These are phyloP conservation scores for Planococcus citri DNA, from an alignment of 1,140 invertebrate species.

Conservation along the genomic window DNA sequence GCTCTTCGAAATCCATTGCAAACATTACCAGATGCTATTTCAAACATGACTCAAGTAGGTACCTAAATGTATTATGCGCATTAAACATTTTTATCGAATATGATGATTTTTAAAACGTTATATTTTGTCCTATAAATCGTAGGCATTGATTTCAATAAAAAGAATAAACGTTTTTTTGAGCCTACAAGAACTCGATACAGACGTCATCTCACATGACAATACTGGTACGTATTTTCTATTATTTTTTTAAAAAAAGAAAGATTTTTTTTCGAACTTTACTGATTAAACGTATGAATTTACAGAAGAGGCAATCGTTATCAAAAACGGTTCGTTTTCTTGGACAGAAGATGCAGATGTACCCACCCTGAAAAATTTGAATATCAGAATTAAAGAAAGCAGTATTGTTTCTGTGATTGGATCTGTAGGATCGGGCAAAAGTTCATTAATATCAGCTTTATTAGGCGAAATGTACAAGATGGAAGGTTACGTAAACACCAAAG, in stretches of 20 bases:
- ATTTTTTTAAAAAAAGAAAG: too few relatives aligned
- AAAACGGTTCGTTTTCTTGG: neutral
- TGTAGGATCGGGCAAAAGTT: constrained; percentile 67
- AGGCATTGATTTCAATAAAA: neutral
- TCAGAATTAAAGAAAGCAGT: neutral
- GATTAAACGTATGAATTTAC: neutral
- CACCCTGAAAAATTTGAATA: neutral
- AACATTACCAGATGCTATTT: neutral
- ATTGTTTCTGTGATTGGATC: constrained; percentile 47
- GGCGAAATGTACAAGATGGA: constrained; percentile 55
- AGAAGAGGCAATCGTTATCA: neutral
- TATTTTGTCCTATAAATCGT: neutral
- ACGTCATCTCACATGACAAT: neutral
- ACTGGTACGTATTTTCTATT: neutral
- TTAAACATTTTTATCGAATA: too few relatives aligned
- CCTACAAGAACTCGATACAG: neutral
- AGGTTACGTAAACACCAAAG: constrained; percentile 45
- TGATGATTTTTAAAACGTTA: too few relatives aligned
- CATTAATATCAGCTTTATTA: constrained; percentile 56
- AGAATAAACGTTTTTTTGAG: neutral
- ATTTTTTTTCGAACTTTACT: too few relatives aligned
- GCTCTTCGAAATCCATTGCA: neutral
- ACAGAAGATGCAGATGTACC: neutral
- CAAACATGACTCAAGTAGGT: neutral
- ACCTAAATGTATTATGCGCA: neutral